These are phyloP conservation scores for Antedon mediterranea DNA, from an alignment of 53 echinoderm and acorn worm genomes.

Conservation along the genomic window DNA sequence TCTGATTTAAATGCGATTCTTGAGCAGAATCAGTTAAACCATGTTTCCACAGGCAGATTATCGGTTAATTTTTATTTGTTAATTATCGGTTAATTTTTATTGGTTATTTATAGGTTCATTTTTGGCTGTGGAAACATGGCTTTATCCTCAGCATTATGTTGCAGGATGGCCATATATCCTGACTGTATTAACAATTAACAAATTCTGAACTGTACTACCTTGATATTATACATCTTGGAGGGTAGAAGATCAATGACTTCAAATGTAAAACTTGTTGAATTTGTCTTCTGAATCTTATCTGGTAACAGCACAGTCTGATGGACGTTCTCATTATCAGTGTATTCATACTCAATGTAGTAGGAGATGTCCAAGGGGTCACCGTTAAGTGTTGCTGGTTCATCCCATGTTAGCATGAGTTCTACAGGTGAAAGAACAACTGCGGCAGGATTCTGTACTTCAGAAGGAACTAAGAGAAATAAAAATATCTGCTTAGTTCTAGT, in stretches of 20 bases:
- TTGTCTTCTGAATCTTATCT: no score
- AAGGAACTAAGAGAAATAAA: slow-evolving; percentile 34
- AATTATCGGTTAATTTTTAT: no score
- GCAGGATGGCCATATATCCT: slow-evolving; percentile 1
- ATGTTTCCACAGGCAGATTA: no score
- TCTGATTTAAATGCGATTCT: no score
- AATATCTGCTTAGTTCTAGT: neutral
- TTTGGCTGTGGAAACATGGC: no score
- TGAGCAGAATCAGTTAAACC: no score
- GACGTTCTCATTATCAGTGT: neutral
- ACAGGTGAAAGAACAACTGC: slow-evolving; percentile 22
- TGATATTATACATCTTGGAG: slow-evolving; percentile 14
- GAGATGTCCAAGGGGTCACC: slow-evolving; percentile 34
- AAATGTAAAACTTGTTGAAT: neutral
- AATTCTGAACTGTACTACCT: slow-evolving; percentile 14
- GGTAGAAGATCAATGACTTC: slow-evolving; percentile 1
- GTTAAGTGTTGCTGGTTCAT: slow-evolving; percentile 36
- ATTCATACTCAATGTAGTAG: slow-evolving; percentile 24
- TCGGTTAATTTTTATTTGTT: no score
- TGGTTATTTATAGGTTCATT: no score
- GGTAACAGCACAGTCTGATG: neutral
- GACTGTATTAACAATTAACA: slow-evolving; percentile 4
- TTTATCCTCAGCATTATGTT: no score
- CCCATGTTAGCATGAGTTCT: slow-evolving; percentile 34
- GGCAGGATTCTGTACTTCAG: slow-evolving; percentile 24